These are phyloP conservation scores for Magallana ariakensis DNA, from an alignment of 1,140 invertebrate species.

Conservation along the genomic window DNA sequence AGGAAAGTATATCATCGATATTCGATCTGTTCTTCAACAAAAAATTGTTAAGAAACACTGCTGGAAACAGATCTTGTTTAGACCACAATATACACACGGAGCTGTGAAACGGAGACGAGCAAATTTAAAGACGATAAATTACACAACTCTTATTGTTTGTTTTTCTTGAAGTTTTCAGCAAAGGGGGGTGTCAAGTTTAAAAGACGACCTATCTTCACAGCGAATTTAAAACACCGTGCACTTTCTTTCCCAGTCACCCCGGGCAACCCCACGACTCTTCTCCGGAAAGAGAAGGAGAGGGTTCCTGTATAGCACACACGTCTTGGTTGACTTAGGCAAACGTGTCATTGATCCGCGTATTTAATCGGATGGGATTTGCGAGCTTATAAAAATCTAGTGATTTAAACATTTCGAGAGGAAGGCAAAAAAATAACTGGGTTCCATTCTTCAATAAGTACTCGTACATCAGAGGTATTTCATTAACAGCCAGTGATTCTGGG, in stretches of 20 bases:
- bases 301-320: constrained; percentile 3
- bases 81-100: too few species aligned
- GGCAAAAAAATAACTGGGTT: not conserved
- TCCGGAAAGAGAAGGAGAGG: not conserved
- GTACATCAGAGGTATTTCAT: not conserved
- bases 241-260: constrained; percentile 23
- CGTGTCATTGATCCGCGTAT: not conserved
- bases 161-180: not conserved
- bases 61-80: too few species aligned
- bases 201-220: constrained; percentile 20
- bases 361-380: constrained; percentile 32
- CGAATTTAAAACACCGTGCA: constrained; percentile 23
- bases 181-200: constrained; percentile 26
- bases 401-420: constrained; percentile 1
- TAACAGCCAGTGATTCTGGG: not conserved
- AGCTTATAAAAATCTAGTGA: constrained; percentile 20
- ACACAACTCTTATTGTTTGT: not conserved
- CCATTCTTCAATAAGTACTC: not conserved
- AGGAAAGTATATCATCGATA: too few species aligned
- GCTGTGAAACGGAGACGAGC: not conserved
- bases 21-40: too few species aligned
- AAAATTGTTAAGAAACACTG: too few species aligned
- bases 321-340: constrained; percentile 2
- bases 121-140: not conserved
- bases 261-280: constrained; percentile 3